A percentile compares a stretch with the other conserved stretches of the same genome.
These are phyloP conservation scores for Chymomyza procnemis DNA, from an alignment of 2,888 invertebrate species.

Conservation along the genomic window DNA sequence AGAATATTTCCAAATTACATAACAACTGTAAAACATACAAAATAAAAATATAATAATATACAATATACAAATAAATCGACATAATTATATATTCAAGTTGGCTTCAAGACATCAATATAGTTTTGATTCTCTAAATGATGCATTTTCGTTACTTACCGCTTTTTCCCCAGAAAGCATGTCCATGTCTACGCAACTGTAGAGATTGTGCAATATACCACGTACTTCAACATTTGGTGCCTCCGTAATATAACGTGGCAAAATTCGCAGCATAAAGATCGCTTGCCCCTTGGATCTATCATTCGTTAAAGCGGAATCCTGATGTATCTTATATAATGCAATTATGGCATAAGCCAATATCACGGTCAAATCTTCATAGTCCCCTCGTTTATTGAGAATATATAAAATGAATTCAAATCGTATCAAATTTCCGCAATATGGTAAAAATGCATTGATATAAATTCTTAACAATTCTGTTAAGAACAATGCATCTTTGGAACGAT, in stretches of 20 bases:
- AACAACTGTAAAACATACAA: conserved; percentile 38
- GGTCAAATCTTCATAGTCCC: no score
- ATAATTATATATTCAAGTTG: no score
- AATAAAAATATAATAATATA: no score
- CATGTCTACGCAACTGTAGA: conserved; percentile 43
- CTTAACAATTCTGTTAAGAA: conserved; percentile 15
- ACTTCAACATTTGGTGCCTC: background rate
- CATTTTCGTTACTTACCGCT: conserved; percentile 19
- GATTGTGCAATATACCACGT: conserved; percentile 37
- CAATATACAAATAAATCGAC: no score
- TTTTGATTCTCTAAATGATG: background rate
- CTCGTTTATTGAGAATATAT: conserved; percentile 33
- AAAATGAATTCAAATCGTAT: conserved; percentile 30
- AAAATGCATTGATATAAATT: conserved; percentile 33
- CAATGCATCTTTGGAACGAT: conserved; percentile 5
- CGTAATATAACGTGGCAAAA: conserved; percentile 39
- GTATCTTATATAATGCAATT: conserved; percentile 31
- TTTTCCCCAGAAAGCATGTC: background rate
- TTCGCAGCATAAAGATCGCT: conserved; percentile 28
- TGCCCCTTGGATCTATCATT: conserved; percentile 19
- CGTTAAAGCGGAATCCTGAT: conserved; percentile 24
- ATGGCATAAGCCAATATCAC: conserved; percentile 44
- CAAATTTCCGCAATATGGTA: conserved; percentile 22
- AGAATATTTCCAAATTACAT: conserved; percentile 31
- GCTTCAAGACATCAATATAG: background rate